Base-by-base conservation (phyloP, 2,113 vertebrate species). In the Dipodomys spectabilis region DNA sequence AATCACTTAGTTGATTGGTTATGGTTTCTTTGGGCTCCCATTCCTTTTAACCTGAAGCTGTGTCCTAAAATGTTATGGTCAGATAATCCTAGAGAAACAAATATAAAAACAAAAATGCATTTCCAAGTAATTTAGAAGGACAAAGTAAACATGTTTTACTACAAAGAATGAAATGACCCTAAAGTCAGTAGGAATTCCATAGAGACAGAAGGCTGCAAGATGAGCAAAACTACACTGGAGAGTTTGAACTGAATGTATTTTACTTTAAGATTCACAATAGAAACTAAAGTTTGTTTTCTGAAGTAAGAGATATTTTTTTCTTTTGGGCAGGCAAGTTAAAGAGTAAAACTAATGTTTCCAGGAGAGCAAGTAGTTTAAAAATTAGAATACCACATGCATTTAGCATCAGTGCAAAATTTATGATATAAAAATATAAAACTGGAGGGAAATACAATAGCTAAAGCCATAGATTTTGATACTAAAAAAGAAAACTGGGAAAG, bases 261-360 rank as follows among this genome's bases (percentile, higher is more conserved):
- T 49, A 15, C 84, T 89, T 96, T 94, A 81, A 32, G 88, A 79
- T 95, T 94, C 94, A 86, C 77, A 30, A 86, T 78, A 88, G 28
- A 96, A 94, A 74, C 35, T 92, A 92, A 97, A 97, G 92, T 90
- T 97, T 88, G 95, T 27, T 84, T 87, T 88, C 60, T 90, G 86
- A 92, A 77, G 28, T 53, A 2, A 35, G 28, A 80, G 45, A 96
- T 32, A 91, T 82, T 87, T 94, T 74, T 91, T 97, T 82, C 35
- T 39, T 82, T 72, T 68, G 78, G 82, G 68, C 60, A 96, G 78
- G 22, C 72, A 91, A 89, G 23, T 78, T 71, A 96, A 96, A 96
- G 20, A 90, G 69, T 69, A 64, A 96, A 9, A 2, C 96, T 95
- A 95, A 96, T 28, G 18, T 64, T 68, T 45, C 86, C 8, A 90